These are phyloP conservation scores for Hyppa rectilinea DNA, from an alignment of 2,888 invertebrate genomes.

Conservation along the genomic window DNA sequence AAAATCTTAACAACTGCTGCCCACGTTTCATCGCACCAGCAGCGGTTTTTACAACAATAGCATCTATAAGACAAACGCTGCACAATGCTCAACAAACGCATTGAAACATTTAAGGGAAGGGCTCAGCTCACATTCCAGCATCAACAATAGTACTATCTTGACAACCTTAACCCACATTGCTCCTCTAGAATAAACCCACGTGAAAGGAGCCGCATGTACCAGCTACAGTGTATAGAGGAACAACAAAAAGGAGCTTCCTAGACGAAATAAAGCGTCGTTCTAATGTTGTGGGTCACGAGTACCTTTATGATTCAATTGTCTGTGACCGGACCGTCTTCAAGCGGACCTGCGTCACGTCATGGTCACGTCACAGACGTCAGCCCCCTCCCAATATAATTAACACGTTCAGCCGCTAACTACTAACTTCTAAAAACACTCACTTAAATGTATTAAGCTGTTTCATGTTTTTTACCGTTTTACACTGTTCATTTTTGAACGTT, in stretches of 20 bases:
- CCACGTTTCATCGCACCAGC: neutral
- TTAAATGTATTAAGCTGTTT: conserved; percentile 46
- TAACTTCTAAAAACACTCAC: conserved; percentile 50
- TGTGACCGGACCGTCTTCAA: conserved; percentile 78
- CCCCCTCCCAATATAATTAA: conserved; percentile 78
- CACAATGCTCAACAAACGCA: neutral
- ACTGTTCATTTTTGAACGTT: neutral
- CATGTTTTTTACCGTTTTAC: conserved; percentile 43
- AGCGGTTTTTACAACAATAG: neutral
- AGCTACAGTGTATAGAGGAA: conserved; percentile 25
- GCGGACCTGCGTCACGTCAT: conserved; percentile 79
- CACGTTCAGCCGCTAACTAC: conserved; percentile 69
- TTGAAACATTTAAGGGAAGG: conserved; percentile 9
- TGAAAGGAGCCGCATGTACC: conserved; percentile 18
- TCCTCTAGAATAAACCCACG: conserved; percentile 25
- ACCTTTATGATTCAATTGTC: conserved; percentile 87
- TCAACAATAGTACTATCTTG: conserved; percentile 38
- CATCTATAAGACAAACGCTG: neutral
- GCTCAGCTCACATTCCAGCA: conserved; percentile 26
- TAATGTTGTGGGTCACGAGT: conserved; percentile 73
- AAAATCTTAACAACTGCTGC: neutral
- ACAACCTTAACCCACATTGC: conserved; percentile 39
- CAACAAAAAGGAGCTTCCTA: conserved; percentile 34
- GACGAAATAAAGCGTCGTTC: conserved; percentile 60
- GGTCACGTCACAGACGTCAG: conserved; percentile 67